Conservation (phyloP, 2,797 vertebrate species). For the Eupleurogrammus muticus region DNA sequence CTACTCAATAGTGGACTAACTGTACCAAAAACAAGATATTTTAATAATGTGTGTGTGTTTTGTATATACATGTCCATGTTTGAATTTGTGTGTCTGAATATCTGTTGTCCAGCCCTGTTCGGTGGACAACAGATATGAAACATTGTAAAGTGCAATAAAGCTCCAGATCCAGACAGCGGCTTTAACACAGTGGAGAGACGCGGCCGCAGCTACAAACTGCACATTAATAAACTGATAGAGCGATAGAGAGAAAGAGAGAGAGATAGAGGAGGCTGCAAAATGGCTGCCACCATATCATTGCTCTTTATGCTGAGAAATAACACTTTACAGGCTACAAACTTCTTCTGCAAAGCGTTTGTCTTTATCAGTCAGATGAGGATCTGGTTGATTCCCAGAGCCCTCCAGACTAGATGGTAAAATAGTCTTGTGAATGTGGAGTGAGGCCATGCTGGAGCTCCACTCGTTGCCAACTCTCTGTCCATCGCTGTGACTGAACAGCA, state of each 20-base stretch:
- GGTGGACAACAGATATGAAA: too few relatives aligned
- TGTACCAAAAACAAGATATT: too few relatives aligned
- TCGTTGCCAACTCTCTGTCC: slow-evolving; percentile 42
- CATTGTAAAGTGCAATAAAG: slow-evolving; percentile 79
- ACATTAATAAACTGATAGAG: slow-evolving; percentile 64
- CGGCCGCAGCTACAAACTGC: slow-evolving; percentile 67
- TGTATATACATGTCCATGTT: slow-evolving; percentile 24
- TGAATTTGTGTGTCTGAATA: slow-evolving; percentile 49
- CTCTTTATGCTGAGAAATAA: slow-evolving; percentile 4
- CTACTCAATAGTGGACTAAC: too few relatives aligned
- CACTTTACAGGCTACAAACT: background rate
- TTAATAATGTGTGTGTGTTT: background rate
- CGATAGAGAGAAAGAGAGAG: too few relatives aligned
- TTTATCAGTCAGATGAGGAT: slow-evolving; percentile 5
- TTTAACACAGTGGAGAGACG: slow-evolving; percentile 45
- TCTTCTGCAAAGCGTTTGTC: slow-evolving; percentile 9
- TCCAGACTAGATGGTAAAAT: slow-evolving; percentile 60
- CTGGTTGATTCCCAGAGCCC: slow-evolving; percentile 41
- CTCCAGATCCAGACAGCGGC: slow-evolving; percentile 61
- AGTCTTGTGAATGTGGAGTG: slow-evolving; percentile 52
- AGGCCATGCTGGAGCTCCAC: slow-evolving; percentile 29
- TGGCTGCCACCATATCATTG: slow-evolving; percentile 52
- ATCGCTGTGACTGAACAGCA: slow-evolving; percentile 61
- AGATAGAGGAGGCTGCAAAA: slow-evolving; percentile 54
- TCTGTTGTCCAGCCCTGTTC: slow-evolving; percentile 40